phyloP scores from a whole-genome alignment of 2,113 vertebrate genomes.

The Bubo blakistoni region DNA sequence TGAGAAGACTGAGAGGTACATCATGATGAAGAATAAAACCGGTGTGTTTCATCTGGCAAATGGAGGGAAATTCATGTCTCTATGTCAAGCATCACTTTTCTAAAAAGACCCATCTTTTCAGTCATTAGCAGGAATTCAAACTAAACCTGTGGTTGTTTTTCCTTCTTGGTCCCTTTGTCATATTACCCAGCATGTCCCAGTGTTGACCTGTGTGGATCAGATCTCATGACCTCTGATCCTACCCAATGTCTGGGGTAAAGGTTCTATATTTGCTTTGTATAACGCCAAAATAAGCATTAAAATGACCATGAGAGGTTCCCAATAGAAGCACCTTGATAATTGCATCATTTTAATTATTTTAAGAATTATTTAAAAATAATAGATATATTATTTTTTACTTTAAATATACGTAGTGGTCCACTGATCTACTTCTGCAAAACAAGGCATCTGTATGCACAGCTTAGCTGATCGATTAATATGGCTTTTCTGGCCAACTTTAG shows the following conservation, averaged over 20 bases:
- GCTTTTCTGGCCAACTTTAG: not conserved
- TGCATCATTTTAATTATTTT: not conserved
- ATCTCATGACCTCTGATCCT: not conserved
- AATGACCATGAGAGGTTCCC: rapidly evolving
- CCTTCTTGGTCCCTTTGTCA: not conserved
- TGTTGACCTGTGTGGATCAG: not conserved
- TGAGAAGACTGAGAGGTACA: not conserved
- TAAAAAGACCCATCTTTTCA: not conserved
- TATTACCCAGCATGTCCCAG: not conserved
- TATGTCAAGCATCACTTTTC: not conserved
- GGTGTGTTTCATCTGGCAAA: not conserved
- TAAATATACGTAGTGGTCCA: not conserved
- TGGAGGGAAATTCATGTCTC: not conserved
- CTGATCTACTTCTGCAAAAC: not conserved
- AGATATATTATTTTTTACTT: not conserved
- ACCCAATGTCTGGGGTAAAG: not conserved
- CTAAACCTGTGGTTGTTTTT: not conserved
- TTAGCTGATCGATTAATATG: not conserved
- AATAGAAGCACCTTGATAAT: not conserved
- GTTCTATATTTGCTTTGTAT: not conserved
- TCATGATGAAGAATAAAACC: not conserved
- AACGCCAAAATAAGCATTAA: not conserved
- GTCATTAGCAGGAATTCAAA: not conserved
- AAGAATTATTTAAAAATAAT: not conserved
- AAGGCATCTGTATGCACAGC: not conserved